phyloP scores from a whole-genome alignment of 2,797 vertebrate species.

The Crocodylus rhombifer region DNA sequence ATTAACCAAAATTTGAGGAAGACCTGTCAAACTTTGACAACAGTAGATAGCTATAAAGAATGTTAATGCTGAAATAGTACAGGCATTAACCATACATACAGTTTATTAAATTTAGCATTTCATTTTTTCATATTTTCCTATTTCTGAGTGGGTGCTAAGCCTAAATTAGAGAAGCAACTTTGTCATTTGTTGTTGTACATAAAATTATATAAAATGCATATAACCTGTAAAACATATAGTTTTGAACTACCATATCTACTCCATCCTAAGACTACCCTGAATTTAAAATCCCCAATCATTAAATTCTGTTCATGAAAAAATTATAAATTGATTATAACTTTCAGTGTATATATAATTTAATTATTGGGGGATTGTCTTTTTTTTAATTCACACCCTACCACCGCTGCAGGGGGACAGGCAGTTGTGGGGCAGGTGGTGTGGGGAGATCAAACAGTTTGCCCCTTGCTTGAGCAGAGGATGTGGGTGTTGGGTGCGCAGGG shows the following conservation, averaged over 20 bases:
- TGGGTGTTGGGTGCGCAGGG: no score
- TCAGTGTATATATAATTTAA: no score
- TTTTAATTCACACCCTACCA: no score
- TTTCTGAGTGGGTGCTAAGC: background rate
- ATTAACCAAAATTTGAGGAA: background rate
- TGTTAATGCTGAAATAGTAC: background rate
- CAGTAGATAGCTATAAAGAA: background rate
- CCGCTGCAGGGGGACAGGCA: no score
- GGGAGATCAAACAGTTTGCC: no score
- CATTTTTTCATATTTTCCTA: background rate
- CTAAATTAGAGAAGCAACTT: background rate
- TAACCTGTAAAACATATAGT: background rate
- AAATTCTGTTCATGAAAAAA: no score
- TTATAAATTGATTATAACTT: no score
- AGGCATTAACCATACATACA: background rate
- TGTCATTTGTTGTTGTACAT: background rate
- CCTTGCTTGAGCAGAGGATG: no score
- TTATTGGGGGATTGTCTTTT: no score
- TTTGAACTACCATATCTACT: background rate
- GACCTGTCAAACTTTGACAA: background rate
- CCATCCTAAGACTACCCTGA: no score
- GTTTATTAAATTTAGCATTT: background rate
- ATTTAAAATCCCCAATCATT: no score
- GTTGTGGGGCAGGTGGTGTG: no score
- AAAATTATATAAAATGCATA: background rate